Base-by-base conservation (phyloP, 1,140 invertebrate species). In the Sminthurides bifidus region DNA sequence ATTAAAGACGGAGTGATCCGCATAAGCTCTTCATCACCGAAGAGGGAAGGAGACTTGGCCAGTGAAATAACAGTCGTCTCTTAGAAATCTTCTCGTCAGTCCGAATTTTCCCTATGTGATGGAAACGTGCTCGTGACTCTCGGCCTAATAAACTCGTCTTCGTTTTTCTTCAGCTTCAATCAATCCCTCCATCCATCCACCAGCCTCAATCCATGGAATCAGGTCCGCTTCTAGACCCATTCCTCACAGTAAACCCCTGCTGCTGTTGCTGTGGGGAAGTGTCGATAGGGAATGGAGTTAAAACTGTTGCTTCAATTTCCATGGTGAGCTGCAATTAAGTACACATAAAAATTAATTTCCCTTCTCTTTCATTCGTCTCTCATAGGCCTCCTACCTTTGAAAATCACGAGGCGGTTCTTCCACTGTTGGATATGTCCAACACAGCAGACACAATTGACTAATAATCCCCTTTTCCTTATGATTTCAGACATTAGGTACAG, bases 221-320 rank as follows among this genome's bases (percentile, higher is more conserved):
- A 17, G 54, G 58, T 12, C 62, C 62, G 17, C 55, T 60, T 44
- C 59, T 64, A 29, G 63, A 64, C 48, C 63, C 63, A 26, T 64
- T 59, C 52, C 45, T 56, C 14, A 45, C 54, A 2, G 51, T 56
- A 24, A 61, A 61, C 44, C 63, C 63, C 21, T 64, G 63, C 38
- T 64, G 63, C 44, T 64, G 63, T 45, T 64, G 59, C 35, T 61
- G 63, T 27, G 59, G 63, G 21, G 51, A 38, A 15, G 59, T 61
- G 6, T 52, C 63, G 23, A 60, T 59, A 24, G 26, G 23, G 37
- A 64, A 64, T 43, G 60, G 63, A 21, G 52, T 64, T 44, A 53
- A 53, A 26, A 64, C 58, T 0, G 59, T 61, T 10, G 59, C 62
- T 19, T 59, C 59, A 5, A 49, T 61, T 23, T 60, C 59, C 26